A percentile compares a stretch with the other conserved stretches of the same genome.
These are phyloP conservation scores for Melipona quadrifasciata DNA, from an alignment of 1,140 invertebrate species.

Conservation along the genomic window DNA sequence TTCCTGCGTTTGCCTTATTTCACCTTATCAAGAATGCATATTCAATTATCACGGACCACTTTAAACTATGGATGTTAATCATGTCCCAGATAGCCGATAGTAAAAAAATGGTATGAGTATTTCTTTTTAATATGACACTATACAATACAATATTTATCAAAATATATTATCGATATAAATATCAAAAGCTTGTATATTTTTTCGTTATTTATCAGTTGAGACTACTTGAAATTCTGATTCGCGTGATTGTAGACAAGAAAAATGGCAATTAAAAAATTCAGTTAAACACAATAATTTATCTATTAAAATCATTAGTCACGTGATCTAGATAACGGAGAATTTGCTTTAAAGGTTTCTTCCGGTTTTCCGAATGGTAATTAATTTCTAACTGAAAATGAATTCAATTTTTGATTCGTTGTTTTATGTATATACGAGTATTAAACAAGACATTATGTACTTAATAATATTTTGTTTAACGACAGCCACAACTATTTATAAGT, in stretches of 20 bases:
- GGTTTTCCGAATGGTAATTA: slow-evolving; percentile 19
- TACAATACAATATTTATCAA: background rate
- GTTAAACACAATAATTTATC: slow-evolving; percentile 7
- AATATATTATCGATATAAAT: background rate
- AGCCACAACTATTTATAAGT: background rate
- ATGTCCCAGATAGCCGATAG: background rate
- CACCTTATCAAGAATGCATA: slow-evolving; percentile 2
- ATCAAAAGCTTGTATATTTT: background rate
- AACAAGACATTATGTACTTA: background rate
- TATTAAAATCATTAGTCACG: slow-evolving; percentile 32
- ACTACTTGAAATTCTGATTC: background rate
- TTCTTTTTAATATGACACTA: background rate
- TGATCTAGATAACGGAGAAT: background rate
- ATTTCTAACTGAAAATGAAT: background rate
- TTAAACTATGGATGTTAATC: background rate
- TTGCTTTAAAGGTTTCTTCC: slow-evolving; percentile 35
- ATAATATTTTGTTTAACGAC: background rate
- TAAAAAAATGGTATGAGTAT: background rate
- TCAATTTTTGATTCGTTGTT: background rate
- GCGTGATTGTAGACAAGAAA: background rate
- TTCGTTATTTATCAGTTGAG: background rate
- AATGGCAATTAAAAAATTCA: background rate
- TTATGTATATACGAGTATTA: background rate
- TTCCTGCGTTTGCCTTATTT: slow-evolving; percentile 44
- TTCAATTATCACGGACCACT: slow-evolving; percentile 9